These are phyloP conservation scores for Monoplex corrugatus DNA, from an alignment of 2,888 invertebrate genomes.

Conservation along the genomic window DNA sequence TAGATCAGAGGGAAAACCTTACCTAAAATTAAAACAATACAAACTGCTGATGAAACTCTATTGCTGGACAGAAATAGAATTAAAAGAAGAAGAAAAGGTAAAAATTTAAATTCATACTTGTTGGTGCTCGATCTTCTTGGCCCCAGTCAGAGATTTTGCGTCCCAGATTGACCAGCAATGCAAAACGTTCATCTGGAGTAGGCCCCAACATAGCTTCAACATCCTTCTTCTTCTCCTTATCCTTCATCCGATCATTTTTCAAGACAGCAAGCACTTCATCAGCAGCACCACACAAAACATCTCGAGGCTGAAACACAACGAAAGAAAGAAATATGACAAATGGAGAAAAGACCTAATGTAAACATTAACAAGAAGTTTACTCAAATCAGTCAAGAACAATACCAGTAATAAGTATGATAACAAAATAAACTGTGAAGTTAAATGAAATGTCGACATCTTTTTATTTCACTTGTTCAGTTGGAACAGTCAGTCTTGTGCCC, in stretches of 20 bases:
- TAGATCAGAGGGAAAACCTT: no score
- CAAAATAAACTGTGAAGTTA: no score
- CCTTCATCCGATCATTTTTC: slow-evolving; percentile 96
- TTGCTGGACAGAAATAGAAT: no score
- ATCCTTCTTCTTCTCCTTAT: slow-evolving; percentile 94
- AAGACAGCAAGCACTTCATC: slow-evolving; percentile 97
- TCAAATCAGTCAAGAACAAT: no score
- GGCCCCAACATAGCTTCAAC: slow-evolving; percentile 91
- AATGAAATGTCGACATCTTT: no score
- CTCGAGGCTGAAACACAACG: slow-evolving; percentile 87
- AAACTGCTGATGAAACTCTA: no score
- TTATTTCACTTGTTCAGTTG: no score
- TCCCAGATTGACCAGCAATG: slow-evolving; percentile 95
- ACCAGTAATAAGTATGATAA: no score
- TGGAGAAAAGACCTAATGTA: neutral
- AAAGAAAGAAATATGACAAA: no score
- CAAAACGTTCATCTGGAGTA: slow-evolving; percentile 95
- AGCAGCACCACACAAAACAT: slow-evolving; percentile 98
- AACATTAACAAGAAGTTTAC: no score
- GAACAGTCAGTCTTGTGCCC: no score
- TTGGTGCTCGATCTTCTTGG: slow-evolving; percentile 84
- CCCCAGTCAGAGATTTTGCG: slow-evolving; percentile 97
- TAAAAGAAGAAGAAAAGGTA: neutral
- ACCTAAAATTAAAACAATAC: no score
- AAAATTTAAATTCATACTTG: slow-evolving; percentile 65